phyloP scores from a whole-genome alignment of 2,888 invertebrate genomes.

The Callinectes sapidus region DNA sequence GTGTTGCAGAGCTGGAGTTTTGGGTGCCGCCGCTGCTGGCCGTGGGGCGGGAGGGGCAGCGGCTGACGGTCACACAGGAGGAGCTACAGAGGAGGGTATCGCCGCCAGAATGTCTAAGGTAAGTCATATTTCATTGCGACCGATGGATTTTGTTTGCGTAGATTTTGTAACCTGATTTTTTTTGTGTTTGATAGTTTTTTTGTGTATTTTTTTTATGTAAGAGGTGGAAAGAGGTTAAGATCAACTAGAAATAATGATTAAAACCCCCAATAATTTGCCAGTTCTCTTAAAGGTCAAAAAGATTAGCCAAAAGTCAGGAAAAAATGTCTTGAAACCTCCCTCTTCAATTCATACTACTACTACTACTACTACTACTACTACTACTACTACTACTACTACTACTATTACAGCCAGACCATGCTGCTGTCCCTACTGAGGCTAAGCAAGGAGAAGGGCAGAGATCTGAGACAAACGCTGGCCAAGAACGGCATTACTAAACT shows the following conservation, averaged over 20 bases:
- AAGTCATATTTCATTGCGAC: neutral
- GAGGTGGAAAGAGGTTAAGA: too few relatives aligned
- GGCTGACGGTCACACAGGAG: constrained; percentile 49
- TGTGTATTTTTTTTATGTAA: too few relatives aligned
- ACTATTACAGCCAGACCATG: constrained; percentile 56
- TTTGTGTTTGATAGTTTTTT: neutral
- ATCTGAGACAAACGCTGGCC: constrained; percentile 54
- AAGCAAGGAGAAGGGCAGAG: constrained; percentile 64
- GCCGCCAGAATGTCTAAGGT: constrained; percentile 55
- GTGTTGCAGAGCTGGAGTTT: constrained; percentile 50
- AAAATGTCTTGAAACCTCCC: too few relatives aligned
- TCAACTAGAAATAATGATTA: too few relatives aligned
- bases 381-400: neutral
- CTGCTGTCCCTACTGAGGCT: constrained; percentile 55
- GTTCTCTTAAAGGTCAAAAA: too few relatives aligned
- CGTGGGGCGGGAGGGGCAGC: constrained; percentile 47
- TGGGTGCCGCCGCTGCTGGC: constrained; percentile 52
- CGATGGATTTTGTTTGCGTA: too few relatives aligned
- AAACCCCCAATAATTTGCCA: too few relatives aligned
- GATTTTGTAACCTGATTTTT: neutral
- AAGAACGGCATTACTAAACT: constrained; percentile 59
- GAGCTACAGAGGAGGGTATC: constrained; percentile 52
- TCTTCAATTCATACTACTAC: too few relatives aligned
- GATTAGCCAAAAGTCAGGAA: too few relatives aligned
- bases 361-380: neutral